Percentiles rank a stretch among this genome's conserved stretches.
Evolutionary conservation across 2,888 invertebrate genomes (phyloP).

Genomic region (Antitype chi): DNA sequence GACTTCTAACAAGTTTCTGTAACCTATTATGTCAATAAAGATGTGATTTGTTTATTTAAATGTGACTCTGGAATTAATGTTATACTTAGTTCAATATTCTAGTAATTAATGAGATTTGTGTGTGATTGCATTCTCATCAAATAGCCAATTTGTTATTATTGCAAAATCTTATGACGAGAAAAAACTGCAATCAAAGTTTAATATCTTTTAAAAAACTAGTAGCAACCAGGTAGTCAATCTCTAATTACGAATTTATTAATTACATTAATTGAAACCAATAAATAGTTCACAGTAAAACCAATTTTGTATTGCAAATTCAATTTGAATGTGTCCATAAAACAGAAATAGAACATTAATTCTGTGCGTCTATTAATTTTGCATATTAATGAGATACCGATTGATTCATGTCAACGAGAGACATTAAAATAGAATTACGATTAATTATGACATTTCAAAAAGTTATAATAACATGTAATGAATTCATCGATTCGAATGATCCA

Average conservation of each 20-base stretch:
- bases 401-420: constrained; percentile 19
- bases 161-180: neutral
- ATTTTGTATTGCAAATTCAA: constrained; percentile 15
- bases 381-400: neutral
- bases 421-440: constrained; percentile 6
- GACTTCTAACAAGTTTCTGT: no score
- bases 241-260: constrained; percentile 1
- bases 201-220: constrained; percentile 7
- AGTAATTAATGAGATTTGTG: neutral
- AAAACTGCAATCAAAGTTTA: neutral
- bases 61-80: neutral
- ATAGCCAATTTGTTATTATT: neutral
- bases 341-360: constrained; percentile 16
- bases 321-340: constrained; percentile 16
- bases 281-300: neutral
- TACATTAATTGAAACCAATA: constrained; percentile 1
- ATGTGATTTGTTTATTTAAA: no score
- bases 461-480: no score
- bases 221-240: constrained; percentile 9
- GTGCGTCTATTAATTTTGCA: constrained; percentile 18
- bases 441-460: constrained; percentile 6
- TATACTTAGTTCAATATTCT: neutral
- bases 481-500: no score
- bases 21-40: no score
- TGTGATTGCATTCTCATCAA: neutral